Base-by-base conservation (phyloP, 2,113 vertebrate species). In the Microtus richardsoni region DNA sequence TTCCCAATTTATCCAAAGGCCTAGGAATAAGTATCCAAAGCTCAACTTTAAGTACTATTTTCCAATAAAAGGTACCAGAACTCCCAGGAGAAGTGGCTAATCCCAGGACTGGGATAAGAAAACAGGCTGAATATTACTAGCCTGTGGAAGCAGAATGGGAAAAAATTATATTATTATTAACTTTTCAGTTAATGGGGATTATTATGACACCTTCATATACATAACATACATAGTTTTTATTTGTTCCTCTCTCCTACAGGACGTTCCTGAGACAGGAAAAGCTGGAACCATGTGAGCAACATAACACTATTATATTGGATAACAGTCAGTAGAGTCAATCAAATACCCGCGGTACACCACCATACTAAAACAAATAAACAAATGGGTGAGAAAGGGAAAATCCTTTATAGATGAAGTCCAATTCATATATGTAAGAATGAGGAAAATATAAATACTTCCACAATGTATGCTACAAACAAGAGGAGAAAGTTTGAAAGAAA, bases 321-420 rank as follows among this genome's bases (percentile, higher is more conserved):
- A 90, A 91, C 58, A 86, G 85, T 39, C 33, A 52, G 13, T 54
- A 78, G 30, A 86, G 87, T 54, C 90, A 86, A 89, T 47, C 90
- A 91, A 74, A 93, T 54, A 88, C 4, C 36, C 30, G n/a, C n/a
- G n/a, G n/a, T n/a, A 86, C 22, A 4, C 89, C 7, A 58, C 41
- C n/a, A 91, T 33, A 93, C 2, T 84, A 16, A 93, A 89, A 79
- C 24, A 92, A 95, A 83, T 74, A 90, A 91, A 86, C 22, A 90
- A 96, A 52, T 83, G 30, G 93, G 22, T 7, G 70, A 33, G 49
- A 85, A 74, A 33, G 26, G 36, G 16, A 28, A 87, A 75, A 52
- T 91, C 87, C 39, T 44, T 91, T 92, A 79, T 28, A 95, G 30
- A 95, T 95, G 30, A 95, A 87, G 85, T 68, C 70, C 58, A 95